Evolutionary conservation across 2,888 invertebrate species (phyloP).

Genomic region (Synanthedon myopaeformis): DNA sequence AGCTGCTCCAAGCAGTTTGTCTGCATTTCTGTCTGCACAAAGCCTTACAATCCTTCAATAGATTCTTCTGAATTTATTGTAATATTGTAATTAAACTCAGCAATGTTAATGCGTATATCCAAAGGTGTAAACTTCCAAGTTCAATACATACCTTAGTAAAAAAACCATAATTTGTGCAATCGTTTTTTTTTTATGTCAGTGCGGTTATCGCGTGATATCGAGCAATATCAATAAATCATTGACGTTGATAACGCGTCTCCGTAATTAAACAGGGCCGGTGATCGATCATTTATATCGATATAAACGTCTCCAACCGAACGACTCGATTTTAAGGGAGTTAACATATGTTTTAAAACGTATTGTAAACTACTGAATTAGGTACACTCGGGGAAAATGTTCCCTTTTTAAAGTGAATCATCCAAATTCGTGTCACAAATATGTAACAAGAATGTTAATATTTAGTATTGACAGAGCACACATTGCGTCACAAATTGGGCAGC

Average conservation of each 20-base stretch:
- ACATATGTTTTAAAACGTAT: constrained; percentile 1
- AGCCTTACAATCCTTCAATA: too few species aligned
- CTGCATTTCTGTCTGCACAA: too few species aligned
- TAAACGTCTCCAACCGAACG: background rate
- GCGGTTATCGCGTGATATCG: constrained; percentile 28
- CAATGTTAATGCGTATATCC: too few species aligned
- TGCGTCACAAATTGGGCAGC: too few species aligned
- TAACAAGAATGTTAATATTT: too few species aligned
- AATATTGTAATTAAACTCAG: too few species aligned
- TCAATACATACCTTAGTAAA: too few species aligned
- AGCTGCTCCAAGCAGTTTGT: too few species aligned
- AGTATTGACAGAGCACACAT: background rate
- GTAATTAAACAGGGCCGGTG: constrained; percentile 51
- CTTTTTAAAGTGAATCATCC: too few species aligned
- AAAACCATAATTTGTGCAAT: background rate
- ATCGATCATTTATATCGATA: constrained; percentile 36
- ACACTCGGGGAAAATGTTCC: background rate
- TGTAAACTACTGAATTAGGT: background rate
- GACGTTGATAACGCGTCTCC: constrained; percentile 33
- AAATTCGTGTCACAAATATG: too few species aligned
- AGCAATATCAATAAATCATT: constrained; percentile 65
- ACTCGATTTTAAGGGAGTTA: background rate
- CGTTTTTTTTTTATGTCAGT: background rate
- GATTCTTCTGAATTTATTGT: too few species aligned
- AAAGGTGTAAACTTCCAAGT: too few species aligned